Evolutionary conservation across 2,797 vertebrate genomes (phyloP), one percentile per base, ranked within the genome.

Genomic region (Hephaestus fuliginosus): DNA sequence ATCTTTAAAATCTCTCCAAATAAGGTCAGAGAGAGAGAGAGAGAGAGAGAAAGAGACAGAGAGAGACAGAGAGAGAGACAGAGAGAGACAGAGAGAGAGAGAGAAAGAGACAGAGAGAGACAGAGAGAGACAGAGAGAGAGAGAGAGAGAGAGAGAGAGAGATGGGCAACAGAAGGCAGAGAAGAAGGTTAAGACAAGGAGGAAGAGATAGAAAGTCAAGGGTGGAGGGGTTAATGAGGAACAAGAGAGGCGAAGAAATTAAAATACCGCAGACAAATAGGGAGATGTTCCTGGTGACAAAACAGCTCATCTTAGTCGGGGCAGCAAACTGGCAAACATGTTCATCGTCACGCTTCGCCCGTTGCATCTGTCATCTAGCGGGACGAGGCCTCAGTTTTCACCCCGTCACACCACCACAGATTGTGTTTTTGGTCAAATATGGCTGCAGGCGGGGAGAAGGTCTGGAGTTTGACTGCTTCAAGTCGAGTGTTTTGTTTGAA

Each of bases 1-100:
- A 90, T 81, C 43, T 81, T 87, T 80, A 76, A 80, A 46, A 80
- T 77, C n/a, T 65, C 60, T 84, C 82, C 82, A 87, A 88, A 89
- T 81, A 88, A 82, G 81, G 84, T 55, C 64, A 69, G 46, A 88
- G 57, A 76, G 70, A 79, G 60, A 73, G 0, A 2, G 58, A 25
- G 25, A 25, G 25, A 25, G 1, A 25, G 25, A 25, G 25, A 25
- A 25, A 25, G 15, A 78, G 58, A 63, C 25, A 74, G 41, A 46
- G 15, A 30, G 28, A 66, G 41, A 88, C 57, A 76, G 61, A 74
- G 69, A 70, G 60, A 74, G 15, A 78, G 58, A 63, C 25, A 74
- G 41, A 46, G 15, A 30, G 28, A 66, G 41, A 88, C 57, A 76
- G 61, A 74, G 69, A 70, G 60, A 74, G 57, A 76, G 70, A 79